Evolutionary conservation across 2,888 invertebrate species (phyloP), one percentile per base, ranked within the genome.

Genomic region (Coelopa pilipes): DNA sequence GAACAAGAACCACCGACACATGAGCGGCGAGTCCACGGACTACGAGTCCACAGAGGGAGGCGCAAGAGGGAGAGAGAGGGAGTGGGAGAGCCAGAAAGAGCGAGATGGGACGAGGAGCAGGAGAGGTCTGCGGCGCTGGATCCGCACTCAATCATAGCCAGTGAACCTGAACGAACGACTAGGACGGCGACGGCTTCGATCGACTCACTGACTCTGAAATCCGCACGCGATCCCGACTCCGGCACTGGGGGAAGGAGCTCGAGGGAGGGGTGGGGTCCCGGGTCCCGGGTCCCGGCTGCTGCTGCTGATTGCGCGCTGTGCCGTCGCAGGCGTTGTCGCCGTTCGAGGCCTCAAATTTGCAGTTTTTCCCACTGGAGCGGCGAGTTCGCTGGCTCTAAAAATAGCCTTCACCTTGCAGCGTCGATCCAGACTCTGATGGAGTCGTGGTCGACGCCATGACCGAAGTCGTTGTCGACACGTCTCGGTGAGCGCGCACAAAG

Each of bases 341-440:
- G 34, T 24, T 60, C 10, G 66, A 19, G 24, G 13, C 66, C 15
- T 50, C 66, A 66, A 34, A 21, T 59, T 55, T 11, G 34, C 63
- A 46, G 13, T 47, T 60, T 45, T 19, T 69, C 13, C 57, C 47
- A 4, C 57, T n/a, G 57, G 10, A 5, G 46, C 57, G 46, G 19
- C 17, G 46, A 34, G 17, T 34, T 10, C 53, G 34, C 15, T 1
- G 34, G 62, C 55, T 67, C 73, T 75, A 75, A 75, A 75, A 75
- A 75, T 75, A 75, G 70, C 75, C 75, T 75, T 75, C 75, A 75
- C 75, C 75, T 75, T 75, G 75, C 62, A 70, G 67, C 70, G 69
- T 45, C 17, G 60, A 10, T 53, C 34, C 68, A 45, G 46, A 34
- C 57, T 34, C 34, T 34, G 34, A 24, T 17, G 45, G 68, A 59